phyloP scores from a whole-genome alignment of 2,888 invertebrate genomes.

The Lycocerus yunnanus region DNA sequence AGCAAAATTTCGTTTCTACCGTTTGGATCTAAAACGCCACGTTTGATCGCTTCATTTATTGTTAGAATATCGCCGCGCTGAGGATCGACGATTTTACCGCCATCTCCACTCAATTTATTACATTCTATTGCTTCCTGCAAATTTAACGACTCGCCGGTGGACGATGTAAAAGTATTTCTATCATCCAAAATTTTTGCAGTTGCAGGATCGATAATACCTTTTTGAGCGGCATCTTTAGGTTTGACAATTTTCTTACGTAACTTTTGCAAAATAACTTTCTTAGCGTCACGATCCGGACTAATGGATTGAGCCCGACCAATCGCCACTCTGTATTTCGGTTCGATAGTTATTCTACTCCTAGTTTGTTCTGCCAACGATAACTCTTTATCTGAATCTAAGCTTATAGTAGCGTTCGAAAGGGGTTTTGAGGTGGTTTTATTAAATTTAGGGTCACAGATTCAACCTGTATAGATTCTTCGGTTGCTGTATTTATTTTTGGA shows the following conservation, averaged over 20 bases:
- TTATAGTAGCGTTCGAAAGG: slow-evolving; percentile 48
- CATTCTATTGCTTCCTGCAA: slow-evolving; percentile 76
- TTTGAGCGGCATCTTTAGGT: slow-evolving; percentile 77
- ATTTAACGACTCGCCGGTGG: slow-evolving; percentile 66
- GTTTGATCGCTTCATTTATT: slow-evolving; percentile 81
- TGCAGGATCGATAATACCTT: slow-evolving; percentile 76
- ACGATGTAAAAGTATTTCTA: slow-evolving; percentile 62
- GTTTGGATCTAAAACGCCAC: slow-evolving; percentile 80
- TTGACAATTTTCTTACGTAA: slow-evolving; percentile 76
- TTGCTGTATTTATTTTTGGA: slow-evolving; percentile 57
- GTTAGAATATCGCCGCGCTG: slow-evolving; percentile 78
- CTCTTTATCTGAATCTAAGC: slow-evolving; percentile 43
- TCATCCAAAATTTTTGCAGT: slow-evolving; percentile 73
- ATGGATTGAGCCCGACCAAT: slow-evolving; percentile 65
- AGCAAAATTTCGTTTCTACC: slow-evolving; percentile 76
- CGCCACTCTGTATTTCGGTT: slow-evolving; percentile 70
- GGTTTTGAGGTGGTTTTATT: slow-evolving; percentile 38
- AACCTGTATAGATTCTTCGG: slow-evolving; percentile 38
- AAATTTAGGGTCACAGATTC: slow-evolving; percentile 51
- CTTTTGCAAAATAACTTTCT: slow-evolving; percentile 75
- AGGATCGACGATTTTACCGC: slow-evolving; percentile 82
- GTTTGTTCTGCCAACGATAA: slow-evolving; percentile 63
- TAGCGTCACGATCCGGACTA: slow-evolving; percentile 66
- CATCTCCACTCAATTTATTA: slow-evolving; percentile 72
- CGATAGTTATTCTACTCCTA: slow-evolving; percentile 61